Conservation (phyloP, 2,797 vertebrate genomes). For the Trematomus bernacchii region DNA sequence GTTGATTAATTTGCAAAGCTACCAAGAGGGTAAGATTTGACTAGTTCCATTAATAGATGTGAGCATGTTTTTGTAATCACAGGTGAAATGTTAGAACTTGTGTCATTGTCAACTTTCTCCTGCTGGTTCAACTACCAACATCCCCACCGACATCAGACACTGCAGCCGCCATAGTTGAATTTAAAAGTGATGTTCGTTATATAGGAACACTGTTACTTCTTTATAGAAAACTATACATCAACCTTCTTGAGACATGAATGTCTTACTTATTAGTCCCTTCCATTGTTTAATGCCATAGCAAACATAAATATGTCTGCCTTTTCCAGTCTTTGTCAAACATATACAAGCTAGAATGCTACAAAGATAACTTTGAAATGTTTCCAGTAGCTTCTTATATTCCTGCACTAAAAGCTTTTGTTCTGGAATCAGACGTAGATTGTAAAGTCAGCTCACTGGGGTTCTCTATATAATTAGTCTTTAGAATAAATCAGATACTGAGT, state of each 20-base stretch:
- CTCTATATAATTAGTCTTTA: neutral
- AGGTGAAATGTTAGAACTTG: neutral
- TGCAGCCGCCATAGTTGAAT: too few relatives aligned
- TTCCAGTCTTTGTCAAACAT: neutral
- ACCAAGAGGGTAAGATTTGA: neutral
- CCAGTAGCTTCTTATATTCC: neutral
- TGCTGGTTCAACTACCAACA: too few relatives aligned
- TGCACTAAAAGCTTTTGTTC: neutral
- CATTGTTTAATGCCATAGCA: neutral
- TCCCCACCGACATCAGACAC: too few relatives aligned
- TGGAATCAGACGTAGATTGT: neutral
- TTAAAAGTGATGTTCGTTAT: neutral
- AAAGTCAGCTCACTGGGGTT: neutral
- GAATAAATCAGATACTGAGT: neutral
- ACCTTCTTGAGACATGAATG: too few relatives aligned
- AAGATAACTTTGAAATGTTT: neutral
- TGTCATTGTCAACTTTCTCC: too few relatives aligned
- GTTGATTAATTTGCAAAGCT: neutral
- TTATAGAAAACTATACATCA: neutral
- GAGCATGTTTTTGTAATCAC: neutral
- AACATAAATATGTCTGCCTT: neutral
- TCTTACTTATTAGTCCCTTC: neutral
- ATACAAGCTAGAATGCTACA: neutral
- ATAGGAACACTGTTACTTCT: neutral
- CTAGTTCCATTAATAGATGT: too few relatives aligned